A percentile compares a stretch with the other conserved stretches of the same genome.
These are phyloP conservation scores for Oreonectes daqikongensis DNA, from an alignment of 2,797 vertebrate species.

Conservation along the genomic window DNA sequence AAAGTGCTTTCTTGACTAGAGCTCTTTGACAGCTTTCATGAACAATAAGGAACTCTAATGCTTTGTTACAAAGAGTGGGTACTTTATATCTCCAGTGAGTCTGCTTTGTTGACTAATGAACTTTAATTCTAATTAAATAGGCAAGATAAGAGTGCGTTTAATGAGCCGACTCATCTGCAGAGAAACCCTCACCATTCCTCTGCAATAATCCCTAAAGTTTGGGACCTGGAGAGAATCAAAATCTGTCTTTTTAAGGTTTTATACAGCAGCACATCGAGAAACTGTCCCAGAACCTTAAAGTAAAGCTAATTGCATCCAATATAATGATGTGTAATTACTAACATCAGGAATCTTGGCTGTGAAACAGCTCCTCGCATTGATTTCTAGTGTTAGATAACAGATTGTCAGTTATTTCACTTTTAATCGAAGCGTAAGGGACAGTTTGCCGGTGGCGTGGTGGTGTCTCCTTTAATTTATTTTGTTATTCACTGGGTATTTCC, in stretches of 20 bases:
- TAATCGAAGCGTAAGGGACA: slow-evolving; percentile 67
- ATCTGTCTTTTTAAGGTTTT: slow-evolving; percentile 36
- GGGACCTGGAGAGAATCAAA: slow-evolving; percentile 39
- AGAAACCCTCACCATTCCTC: slow-evolving; percentile 33
- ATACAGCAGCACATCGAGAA: slow-evolving; percentile 11
- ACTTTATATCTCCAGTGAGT: slow-evolving; percentile 50
- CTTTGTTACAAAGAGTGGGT: slow-evolving; percentile 36
- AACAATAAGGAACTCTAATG: slow-evolving; percentile 47
- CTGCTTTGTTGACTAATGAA: slow-evolving; percentile 49
- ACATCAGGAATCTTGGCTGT: slow-evolving; percentile 61
- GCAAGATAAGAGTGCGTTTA: slow-evolving; percentile 47
- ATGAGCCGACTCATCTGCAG: slow-evolving; percentile 49
- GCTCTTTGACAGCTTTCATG: slow-evolving; percentile 43
- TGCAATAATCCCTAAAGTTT: slow-evolving; percentile 45
- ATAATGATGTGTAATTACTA: slow-evolving; percentile 69
- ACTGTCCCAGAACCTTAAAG: slow-evolving; percentile 55
- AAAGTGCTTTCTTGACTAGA: slow-evolving; percentile 5
- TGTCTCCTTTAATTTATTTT: slow-evolving; percentile 72
- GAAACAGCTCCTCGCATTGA: slow-evolving; percentile 61
- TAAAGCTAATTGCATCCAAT: slow-evolving; percentile 65
- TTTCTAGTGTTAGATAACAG: slow-evolving; percentile 61
- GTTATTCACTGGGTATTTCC: slow-evolving; percentile 63
- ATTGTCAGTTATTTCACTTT: slow-evolving; percentile 63
- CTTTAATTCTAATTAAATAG: slow-evolving; percentile 53
- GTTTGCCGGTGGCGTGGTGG: slow-evolving; percentile 60